These are phyloP conservation scores for Tipula unca DNA, from an alignment of 2,888 invertebrate species.

Conservation along the genomic window DNA sequence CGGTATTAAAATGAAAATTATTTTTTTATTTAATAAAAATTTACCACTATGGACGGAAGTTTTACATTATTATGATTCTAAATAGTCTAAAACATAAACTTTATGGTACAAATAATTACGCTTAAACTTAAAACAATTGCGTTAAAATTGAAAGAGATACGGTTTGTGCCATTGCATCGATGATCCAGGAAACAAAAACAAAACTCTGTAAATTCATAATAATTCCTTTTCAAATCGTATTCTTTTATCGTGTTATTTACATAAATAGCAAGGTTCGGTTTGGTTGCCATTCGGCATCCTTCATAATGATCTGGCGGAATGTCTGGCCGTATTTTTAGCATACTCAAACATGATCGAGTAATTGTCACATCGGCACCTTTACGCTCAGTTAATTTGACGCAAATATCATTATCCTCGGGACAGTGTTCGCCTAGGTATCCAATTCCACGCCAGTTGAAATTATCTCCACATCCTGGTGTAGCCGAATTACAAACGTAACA, in stretches of 20 bases:
- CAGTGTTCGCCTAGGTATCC: slow-evolving; percentile 71
- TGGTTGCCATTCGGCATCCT: slow-evolving; percentile 73
- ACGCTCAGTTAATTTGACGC: slow-evolving; percentile 78
- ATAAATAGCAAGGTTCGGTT: slow-evolving; percentile 60
- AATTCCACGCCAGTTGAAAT: slow-evolving; percentile 72
- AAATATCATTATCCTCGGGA: slow-evolving; percentile 75
- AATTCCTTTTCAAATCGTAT: slow-evolving; percentile 71
- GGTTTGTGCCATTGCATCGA: slow-evolving; percentile 59
- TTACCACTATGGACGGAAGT: not conserved
- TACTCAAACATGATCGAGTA: slow-evolving; percentile 78
- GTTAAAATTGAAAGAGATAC: not conserved
- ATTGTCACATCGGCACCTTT: slow-evolving; percentile 74
- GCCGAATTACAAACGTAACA: slow-evolving; percentile 86
- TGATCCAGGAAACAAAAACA: slow-evolving; percentile 90
- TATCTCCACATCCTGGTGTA: slow-evolving; percentile 77
- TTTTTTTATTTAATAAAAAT: not conserved
- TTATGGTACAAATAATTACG: not conserved
- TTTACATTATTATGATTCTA: not conserved
- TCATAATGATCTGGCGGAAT: slow-evolving; percentile 89
- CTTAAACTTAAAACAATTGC: not conserved
- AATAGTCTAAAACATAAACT: not conserved
- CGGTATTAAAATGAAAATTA: not conserved
- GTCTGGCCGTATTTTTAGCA: slow-evolving; percentile 69
- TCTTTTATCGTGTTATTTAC: slow-evolving; percentile 81
- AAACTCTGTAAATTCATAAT: slow-evolving; percentile 73